Evolutionary conservation across 2,888 invertebrate genomes (phyloP), one percentile per base, ranked within the genome.

Genomic region (Drosophila kambysellisi): DNA sequence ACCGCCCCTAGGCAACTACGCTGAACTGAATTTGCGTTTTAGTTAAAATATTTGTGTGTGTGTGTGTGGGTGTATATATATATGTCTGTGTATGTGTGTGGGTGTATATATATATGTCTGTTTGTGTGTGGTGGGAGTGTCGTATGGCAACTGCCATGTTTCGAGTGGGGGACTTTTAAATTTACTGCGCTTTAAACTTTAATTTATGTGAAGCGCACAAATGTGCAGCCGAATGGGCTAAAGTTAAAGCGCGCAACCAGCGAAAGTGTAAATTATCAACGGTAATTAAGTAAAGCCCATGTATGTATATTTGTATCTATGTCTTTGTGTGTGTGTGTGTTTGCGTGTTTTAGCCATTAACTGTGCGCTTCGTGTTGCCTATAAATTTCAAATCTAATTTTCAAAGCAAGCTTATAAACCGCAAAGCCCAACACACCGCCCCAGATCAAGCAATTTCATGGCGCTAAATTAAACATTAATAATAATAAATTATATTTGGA

Each of bases 181-280:
- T 88, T 85, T 85, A 84, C 80, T 68, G 76, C 76, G 88, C 83
- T 89, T 85, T 86, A 88, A 86, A 88, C 87, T 78, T 88, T 79
- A 87, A 90, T 86, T 90, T 90, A 87, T 88, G 78, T 86, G 65
- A 69, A 86, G 72, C 77, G 59, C 76, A 52, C 48, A 52, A 69
- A 72, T 70, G 67, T 66, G 70, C 67, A 64, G 67, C 65, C 61
- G 68, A 71, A 72, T 59, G 69, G 74, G 69, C 71, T 56, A 81
- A 72, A 76, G 71, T 76, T 76, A 78, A 90, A 76, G 84, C 76
- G 64, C 71, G 67, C 64, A 33, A 39, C 53, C 70, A 73, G 77
- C 57, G 71, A 88, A 89, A 86, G 90, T 83, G 89, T 87, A 89
- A 86, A 87, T 87, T 90, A 90, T 86, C 90, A 79, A 77, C 83